phyloP scores from a whole-genome alignment of 2,888 invertebrate genomes.

The Monopis laevigella region DNA sequence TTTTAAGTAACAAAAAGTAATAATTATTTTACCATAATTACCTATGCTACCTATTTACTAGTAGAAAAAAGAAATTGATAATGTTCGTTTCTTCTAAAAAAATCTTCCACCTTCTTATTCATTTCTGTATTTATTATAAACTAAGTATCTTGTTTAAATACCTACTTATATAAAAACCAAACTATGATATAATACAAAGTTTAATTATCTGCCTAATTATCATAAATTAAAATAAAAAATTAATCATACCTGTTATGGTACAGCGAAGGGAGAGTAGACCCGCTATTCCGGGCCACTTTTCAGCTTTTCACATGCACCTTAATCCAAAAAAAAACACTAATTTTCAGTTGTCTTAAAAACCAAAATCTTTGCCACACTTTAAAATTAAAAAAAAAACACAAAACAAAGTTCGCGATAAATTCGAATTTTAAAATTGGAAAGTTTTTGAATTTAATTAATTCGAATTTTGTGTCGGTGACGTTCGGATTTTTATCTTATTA shows the following conservation, averaged over 20 bases:
- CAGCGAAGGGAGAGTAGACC: constrained; percentile 37
- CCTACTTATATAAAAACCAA: no score
- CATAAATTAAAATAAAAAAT: no score
- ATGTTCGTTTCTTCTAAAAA: no score
- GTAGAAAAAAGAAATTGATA: no score
- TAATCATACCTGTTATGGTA: constrained; percentile 48
- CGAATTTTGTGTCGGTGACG: constrained; percentile 1
- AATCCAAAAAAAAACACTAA: not conserved
- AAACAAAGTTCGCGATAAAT: not conserved
- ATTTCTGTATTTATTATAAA: no score
- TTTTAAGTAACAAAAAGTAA: no score
- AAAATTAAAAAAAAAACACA: constrained; percentile 4
- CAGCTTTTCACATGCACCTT: constrained; percentile 43
- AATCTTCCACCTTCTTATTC: no score
- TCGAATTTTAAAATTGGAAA: constrained; percentile 6
- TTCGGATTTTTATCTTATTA: constrained; percentile 2
- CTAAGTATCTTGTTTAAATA: no score
- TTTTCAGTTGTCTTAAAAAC: not conserved
- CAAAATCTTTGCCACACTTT: not conserved
- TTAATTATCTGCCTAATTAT: no score
- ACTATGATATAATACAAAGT: no score
- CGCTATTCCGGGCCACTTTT: constrained; percentile 37
- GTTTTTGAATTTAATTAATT: constrained; percentile 3
- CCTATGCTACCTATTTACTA: no score
- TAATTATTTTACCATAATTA: no score